Conservation (phyloP, 2,888 invertebrate species). For the Villa cingulata region DNA sequence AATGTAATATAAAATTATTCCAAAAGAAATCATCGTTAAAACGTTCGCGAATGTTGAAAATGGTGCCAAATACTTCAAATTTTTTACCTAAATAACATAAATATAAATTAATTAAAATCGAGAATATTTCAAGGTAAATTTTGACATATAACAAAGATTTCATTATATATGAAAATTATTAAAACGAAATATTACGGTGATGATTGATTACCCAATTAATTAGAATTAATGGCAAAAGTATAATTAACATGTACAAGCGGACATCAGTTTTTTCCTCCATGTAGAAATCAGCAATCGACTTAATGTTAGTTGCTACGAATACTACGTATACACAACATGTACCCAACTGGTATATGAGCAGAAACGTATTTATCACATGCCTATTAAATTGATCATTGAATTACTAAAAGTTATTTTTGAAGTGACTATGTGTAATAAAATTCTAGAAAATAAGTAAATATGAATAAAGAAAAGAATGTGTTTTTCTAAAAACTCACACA, state of each 20-base stretch:
- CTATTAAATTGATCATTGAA: slow-evolving; percentile 31
- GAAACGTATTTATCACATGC: slow-evolving; percentile 56
- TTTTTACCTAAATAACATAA: slow-evolving; percentile 35
- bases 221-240: slow-evolving; percentile 58
- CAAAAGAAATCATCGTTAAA: slow-evolving; percentile 69
- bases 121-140: too few species aligned
- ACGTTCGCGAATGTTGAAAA: slow-evolving; percentile 81
- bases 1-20: slow-evolving; percentile 73
- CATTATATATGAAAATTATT: too few species aligned
- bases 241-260: slow-evolving; percentile 54
- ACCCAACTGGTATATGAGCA: slow-evolving; percentile 83
- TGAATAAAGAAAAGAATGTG: too few species aligned
- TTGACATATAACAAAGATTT: too few species aligned
- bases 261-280: slow-evolving; percentile 39
- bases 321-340: slow-evolving; percentile 94
- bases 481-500: slow-evolving; percentile 40
- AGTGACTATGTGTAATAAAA: not conserved
- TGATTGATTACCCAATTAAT: slow-evolving; percentile 59
- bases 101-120: not conserved
- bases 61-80: slow-evolving; percentile 76
- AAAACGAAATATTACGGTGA: too few species aligned
- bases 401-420: not conserved
- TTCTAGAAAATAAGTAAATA: too few species aligned
- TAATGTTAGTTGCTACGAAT: slow-evolving; percentile 80
- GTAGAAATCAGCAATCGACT: slow-evolving; percentile 47